A percentile compares a stretch with the other conserved stretches of the same genome.
These are phyloP conservation scores for Caenorhabditis auriculariae DNA, from an alignment of 2,888 invertebrate genomes.

Conservation along the genomic window DNA sequence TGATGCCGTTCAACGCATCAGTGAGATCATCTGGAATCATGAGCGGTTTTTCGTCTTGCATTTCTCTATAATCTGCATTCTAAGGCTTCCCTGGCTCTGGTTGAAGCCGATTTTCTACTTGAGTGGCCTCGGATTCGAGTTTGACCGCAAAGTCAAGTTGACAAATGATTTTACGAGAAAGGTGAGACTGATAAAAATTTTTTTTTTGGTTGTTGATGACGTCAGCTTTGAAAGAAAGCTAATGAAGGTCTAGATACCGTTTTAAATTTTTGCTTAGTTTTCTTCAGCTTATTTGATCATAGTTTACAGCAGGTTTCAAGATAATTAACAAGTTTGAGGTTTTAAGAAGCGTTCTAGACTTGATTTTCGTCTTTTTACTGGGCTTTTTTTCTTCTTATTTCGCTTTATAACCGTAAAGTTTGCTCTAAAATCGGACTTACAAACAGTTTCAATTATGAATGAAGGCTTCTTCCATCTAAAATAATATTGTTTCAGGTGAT, in stretches of 20 bases:
- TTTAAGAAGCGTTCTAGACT: too few relatives aligned
- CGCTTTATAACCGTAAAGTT: too few relatives aligned
- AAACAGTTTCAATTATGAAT: constrained; percentile 12
- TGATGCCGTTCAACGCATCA: constrained; percentile 35
- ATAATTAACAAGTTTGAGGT: constrained; percentile 14
- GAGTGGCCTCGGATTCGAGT: constrained; percentile 65
- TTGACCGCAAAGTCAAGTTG: constrained; percentile 27
- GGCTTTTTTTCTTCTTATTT: too few relatives aligned
- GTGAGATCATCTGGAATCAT: constrained; percentile 45
- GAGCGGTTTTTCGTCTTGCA: constrained; percentile 62
- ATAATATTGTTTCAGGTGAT: constrained; percentile 13
- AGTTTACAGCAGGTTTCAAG: constrained; percentile 5
- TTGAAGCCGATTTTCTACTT: constrained; percentile 70
- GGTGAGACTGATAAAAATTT: too few relatives aligned
- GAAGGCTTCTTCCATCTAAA: too few relatives aligned
- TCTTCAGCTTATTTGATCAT: constrained; percentile 3
- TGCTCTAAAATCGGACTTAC: too few relatives aligned
- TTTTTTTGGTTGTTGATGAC: constrained; percentile 70
- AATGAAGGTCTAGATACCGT: constrained; percentile 55
- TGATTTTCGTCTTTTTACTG: too few relatives aligned
- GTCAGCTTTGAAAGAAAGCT: constrained; percentile 70
- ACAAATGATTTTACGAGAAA: constrained; percentile 45
- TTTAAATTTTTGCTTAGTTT: background rate
- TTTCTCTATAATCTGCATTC: too few relatives aligned
- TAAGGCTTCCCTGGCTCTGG: constrained; percentile 58